Conservation (phyloP, 2,113 vertebrate species). For the Phalacrocorax pelagicus region DNA sequence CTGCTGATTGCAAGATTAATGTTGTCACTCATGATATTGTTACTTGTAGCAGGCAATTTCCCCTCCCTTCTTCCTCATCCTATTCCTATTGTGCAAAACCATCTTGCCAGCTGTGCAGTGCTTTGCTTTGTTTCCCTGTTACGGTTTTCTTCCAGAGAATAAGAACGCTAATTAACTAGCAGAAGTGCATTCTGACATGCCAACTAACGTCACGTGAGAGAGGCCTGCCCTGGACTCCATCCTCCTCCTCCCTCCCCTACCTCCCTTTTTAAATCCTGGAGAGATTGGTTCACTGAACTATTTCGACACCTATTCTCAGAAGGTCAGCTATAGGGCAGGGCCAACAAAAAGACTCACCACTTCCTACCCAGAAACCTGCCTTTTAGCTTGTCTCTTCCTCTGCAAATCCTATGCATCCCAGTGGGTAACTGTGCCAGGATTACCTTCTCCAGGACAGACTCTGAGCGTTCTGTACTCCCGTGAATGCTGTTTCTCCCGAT, state of each 20-base stretch:
- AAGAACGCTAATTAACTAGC: background rate
- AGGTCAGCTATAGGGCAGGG: background rate
- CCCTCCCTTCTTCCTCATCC: background rate
- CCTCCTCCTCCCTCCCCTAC: accelerated
- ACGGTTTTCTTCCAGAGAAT: background rate
- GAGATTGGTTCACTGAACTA: background rate
- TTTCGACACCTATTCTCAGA: background rate
- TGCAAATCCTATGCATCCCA: background rate
- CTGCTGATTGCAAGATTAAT: background rate
- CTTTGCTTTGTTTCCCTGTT: background rate
- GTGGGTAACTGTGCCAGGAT: background rate
- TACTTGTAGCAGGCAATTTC: background rate
- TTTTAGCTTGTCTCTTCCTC: background rate
- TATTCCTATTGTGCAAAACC: background rate
- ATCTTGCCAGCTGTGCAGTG: background rate
- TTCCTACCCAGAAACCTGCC: background rate
- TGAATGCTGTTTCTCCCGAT: background rate
- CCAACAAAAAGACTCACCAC: background rate
- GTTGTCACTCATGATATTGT: accelerated
- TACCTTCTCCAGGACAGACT: background rate
- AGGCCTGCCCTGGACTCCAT: background rate
- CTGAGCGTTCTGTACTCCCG: background rate
- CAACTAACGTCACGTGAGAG: background rate
- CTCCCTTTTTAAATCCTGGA: background rate
- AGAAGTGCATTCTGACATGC: background rate